phyloP scores from a whole-genome alignment of 2,888 invertebrate genomes.

The Andrena flavipes region DNA sequence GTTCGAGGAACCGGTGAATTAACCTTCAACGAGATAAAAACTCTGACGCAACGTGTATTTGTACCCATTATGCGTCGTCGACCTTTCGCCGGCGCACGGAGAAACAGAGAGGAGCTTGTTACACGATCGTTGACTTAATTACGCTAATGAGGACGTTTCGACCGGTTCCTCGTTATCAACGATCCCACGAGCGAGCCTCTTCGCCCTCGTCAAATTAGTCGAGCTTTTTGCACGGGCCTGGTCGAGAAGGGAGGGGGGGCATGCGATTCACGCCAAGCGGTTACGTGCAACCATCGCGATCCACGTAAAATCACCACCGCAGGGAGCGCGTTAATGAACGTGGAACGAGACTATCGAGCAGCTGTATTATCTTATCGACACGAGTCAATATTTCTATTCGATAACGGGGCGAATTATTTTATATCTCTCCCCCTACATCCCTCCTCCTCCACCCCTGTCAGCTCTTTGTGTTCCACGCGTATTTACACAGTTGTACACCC shows the following conservation, averaged over 20 bases:
- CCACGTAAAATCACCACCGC: background rate
- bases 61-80: background rate
- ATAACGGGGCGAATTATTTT: slow-evolving; percentile 29
- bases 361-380: slow-evolving; percentile 42
- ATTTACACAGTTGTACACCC: slow-evolving; percentile 38
- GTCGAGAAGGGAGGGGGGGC: too few relatives aligned
- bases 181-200: background rate
- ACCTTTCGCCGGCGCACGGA: slow-evolving; percentile 18
- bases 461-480: background rate
- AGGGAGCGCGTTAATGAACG: slow-evolving; percentile 13
- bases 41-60: background rate
- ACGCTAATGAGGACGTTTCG: slow-evolving; percentile 60
- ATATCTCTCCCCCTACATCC: slow-evolving; percentile 9
- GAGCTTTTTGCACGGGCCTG: too few relatives aligned
- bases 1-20: slow-evolving; percentile 9
- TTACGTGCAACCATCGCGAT: background rate
- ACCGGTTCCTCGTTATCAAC: slow-evolving; percentile 41
- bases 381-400: slow-evolving; percentile 36
- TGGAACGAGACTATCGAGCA: background rate
- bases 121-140: slow-evolving; percentile 61
- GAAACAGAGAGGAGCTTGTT: slow-evolving; percentile 15
- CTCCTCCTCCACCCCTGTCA: background rate
- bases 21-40: slow-evolving; percentile 6
- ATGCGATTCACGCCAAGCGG: background rate
- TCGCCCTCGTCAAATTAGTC: too few relatives aligned